Percentiles rank a stretch among this genome's conserved stretches.
phyloP scores from a whole-genome alignment of 2,888 invertebrate genomes.

The Plagodis pulveraria region DNA sequence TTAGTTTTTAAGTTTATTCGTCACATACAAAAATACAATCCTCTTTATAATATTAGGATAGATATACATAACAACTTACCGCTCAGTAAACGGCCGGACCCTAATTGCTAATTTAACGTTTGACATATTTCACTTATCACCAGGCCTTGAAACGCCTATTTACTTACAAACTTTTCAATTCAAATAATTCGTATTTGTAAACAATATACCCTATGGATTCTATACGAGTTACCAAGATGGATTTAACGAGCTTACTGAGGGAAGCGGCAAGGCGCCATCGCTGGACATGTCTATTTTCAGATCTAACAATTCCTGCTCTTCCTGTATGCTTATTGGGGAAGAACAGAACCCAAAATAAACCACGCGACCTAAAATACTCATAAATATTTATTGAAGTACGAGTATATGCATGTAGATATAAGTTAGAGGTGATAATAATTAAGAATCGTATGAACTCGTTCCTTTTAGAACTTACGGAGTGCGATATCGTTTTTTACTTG shows the following conservation, averaged over 20 bases:
- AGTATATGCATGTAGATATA: no score
- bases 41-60: no score
- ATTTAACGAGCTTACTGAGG: slow-evolving; percentile 34
- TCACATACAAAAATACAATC: no score
- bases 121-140: slow-evolving; percentile 76
- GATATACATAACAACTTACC: slow-evolving; percentile 70
- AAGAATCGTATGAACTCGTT: no score
- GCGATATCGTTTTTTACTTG: no score
- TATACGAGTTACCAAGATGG: slow-evolving; percentile 3
- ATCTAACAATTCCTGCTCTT: slow-evolving; percentile 31
- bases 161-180: no score
- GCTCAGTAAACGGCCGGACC: slow-evolving; percentile 86
- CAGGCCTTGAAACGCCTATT: neutral
- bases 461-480: no score
- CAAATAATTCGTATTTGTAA: no score
- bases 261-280: slow-evolving; percentile 28
- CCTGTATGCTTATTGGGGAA: slow-evolving; percentile 31
- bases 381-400: neutral
- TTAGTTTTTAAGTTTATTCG: no score
- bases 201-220: neutral
- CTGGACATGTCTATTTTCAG: slow-evolving; percentile 58
- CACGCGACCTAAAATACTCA: slow-evolving; percentile 1
- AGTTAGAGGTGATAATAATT: no score
- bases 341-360: slow-evolving; percentile 28
- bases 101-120: slow-evolving; percentile 87